Conservation (phyloP, 2,113 vertebrate species). For the Aspidoscelis tigris region DNA sequence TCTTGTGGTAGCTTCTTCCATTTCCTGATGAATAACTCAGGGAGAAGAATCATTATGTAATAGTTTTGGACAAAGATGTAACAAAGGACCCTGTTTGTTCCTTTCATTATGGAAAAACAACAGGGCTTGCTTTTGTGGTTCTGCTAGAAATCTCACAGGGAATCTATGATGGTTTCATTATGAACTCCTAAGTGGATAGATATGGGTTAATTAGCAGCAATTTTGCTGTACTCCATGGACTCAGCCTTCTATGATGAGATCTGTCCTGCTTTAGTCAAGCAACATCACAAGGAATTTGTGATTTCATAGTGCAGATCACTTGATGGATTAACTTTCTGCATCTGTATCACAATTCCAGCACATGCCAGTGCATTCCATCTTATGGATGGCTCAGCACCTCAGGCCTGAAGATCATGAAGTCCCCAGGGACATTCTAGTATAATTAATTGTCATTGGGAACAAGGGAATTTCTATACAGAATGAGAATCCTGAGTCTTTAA, state of each 20-base stretch:
- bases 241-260: not conserved
- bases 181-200: conserved; percentile 23
- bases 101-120: not conserved
- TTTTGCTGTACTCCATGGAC: conserved; percentile 18
- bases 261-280: not conserved
- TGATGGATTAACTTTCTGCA: not conserved
- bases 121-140: conserved; percentile 25
- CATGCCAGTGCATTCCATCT: conserved; percentile 22
- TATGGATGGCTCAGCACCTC: not conserved
- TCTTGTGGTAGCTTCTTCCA: not conserved
- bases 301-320: conserved; percentile 16
- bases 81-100: conserved; percentile 1
- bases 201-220: conserved; percentile 31
- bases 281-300: not conserved
- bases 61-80: not conserved
- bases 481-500: not conserved
- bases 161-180: conserved; percentile 19
- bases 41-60: not conserved
- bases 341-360: not conserved
- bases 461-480: conserved; percentile 15
- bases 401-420: not conserved
- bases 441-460: conserved; percentile 14
- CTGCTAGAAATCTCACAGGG: not conserved
- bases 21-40: not conserved
- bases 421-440: not conserved